Percentiles rank a stretch among this genome's conserved stretches.
These are phyloP conservation scores for Ovis canadensis DNA, from an alignment of 2,113 vertebrate species.

Conservation along the genomic window DNA sequence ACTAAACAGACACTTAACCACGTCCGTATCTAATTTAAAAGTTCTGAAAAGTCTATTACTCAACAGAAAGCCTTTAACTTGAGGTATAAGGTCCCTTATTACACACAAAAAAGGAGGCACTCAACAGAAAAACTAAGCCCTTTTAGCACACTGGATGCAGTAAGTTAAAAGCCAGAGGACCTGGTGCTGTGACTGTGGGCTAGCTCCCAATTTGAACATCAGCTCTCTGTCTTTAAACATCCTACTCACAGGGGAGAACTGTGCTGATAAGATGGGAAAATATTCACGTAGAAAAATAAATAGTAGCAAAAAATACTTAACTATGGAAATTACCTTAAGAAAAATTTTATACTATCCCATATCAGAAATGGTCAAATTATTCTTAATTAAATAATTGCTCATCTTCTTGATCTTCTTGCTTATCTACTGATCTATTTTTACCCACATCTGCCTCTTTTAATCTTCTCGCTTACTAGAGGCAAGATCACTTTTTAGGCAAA, in stretches of 20 bases:
- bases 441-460: neutral
- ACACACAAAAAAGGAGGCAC: neutral
- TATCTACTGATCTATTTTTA: neutral
- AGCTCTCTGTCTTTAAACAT: neutral
- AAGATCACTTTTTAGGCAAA: neutral
- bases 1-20: neutral
- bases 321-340: neutral
- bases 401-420: neutral
- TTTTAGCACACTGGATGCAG: neutral
- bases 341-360: neutral
- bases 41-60: neutral
- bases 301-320: neutral
- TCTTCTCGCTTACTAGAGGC: neutral
- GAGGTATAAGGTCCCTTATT: neutral
- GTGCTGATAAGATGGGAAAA: neutral
- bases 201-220: neutral
- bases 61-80: neutral
- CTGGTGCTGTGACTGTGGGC: neutral
- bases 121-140: neutral
- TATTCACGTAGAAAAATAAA: neutral
- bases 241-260: neutral
- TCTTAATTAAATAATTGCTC: neutral
- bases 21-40: neutral
- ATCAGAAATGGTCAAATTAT: neutral
- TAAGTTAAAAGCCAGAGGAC: neutral